Base-by-base conservation (phyloP, 2,888 invertebrate genomes). In the Drosophila kuntzei region DNA sequence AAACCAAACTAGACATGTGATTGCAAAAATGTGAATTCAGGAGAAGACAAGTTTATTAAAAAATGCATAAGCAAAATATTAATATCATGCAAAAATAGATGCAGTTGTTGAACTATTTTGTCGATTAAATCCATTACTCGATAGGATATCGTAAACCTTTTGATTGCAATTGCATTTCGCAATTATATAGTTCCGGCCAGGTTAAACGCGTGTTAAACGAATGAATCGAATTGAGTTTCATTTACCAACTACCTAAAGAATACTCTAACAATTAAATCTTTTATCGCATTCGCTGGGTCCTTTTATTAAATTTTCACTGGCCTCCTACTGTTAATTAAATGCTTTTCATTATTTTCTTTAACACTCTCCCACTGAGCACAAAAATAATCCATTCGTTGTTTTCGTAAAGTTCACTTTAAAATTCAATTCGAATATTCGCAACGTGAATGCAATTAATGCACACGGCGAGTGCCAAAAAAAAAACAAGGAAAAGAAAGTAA, bases 101-200 rank as follows among this genome's bases (percentile, higher is more conserved):
- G 43, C 12, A 22, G 2, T 22, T 43, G 3, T 12, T 3, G 9
- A 25, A 4, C 1, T 3, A 3, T 18, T 14, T 44, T 27, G 14
- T 2, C 16, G 2, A 44, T 44, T 27, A 11, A 27, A 44, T 44
- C 14, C 4, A 3, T 36, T 14, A 8, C 37, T 9, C 4, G 1
- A n/a, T 16, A 3, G 11, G 11, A 18, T n/a, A 27, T 8, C 9
- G 22, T 7, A 16, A 25, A 22, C 34, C 25, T 14, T 14, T 43
- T 47, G 63, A 69, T 80, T 71, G 50, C 47, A 61, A 60, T 65
- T 53, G 14, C 59, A 64, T 16, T 63, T 65, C 22, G 67, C 79
- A 74, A 78, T 83, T 78, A n/a, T n/a, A n/a, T n/a, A 65, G 58
- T 44, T 46, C n/a, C n/a, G 39, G 36, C 22, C 63, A 63, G 47